Evolutionary conservation across 2,888 invertebrate genomes (phyloP), one percentile per base, ranked within the genome.

Genomic region (Morpho helenor): DNA sequence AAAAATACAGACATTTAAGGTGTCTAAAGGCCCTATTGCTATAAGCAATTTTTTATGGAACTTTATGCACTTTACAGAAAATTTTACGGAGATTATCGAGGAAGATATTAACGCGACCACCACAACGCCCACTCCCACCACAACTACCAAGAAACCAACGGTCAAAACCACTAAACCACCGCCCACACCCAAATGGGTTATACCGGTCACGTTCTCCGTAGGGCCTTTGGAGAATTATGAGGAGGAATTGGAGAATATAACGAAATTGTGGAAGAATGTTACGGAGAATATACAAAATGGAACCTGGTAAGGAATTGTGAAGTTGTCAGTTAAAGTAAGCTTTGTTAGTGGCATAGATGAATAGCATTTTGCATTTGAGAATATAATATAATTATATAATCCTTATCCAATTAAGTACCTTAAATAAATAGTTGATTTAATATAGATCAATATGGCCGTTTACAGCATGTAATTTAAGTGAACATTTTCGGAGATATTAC

Each of bases 121-220:
- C 0, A 84, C 80, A 0, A 69, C 79, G 0, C 65, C 79, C 0
- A 60, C 76, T 0, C 68, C 82, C 0, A 69, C 81, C 0, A 79
- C 85, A 2, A 79, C 80, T 5, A 74, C 79, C 0, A 73, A 70
- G 0, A 71, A 72, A 9, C 65, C 72, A 3, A 73, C 60, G 7
- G 51, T 57, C n/a, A 69, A 62, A 16, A 69, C 82, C 16, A 82
- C 84, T 0, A 77, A 76, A 31, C 61, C 81, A 0, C 82, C 85
- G 0, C 80, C 81, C 0, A 65, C 74, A 0, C 81, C 83, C 23
- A 94, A 93, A 68, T 96, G 96, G 96, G 94, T 94, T 66, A 93
- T 96, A 63, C 96, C 96, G 0, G 90, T 96, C 52, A 95, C 94
- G 4, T 96, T 94, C 79, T 93, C 93, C 61, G 94, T 95, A 4